Evolutionary conservation across 2,888 invertebrate genomes (phyloP).

Genomic region (Metellina segmentata): DNA sequence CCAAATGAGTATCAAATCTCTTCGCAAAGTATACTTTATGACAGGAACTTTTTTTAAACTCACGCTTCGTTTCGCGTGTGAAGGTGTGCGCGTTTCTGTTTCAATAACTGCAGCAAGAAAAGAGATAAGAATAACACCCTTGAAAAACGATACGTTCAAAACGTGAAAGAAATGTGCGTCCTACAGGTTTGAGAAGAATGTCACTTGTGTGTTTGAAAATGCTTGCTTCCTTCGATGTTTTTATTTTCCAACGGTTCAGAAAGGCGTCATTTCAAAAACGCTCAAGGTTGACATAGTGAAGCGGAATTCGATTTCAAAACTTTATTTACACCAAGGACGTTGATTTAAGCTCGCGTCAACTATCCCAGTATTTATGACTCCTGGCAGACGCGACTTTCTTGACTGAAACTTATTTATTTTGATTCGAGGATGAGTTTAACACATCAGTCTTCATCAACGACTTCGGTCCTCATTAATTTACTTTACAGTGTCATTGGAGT

Average conservation of each 20-base stretch:
- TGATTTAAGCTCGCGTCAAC: background rate
- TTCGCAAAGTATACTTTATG: conserved; percentile 20
- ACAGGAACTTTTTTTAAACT: background rate
- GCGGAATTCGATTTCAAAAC: conserved; percentile 30
- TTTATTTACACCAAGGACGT: background rate
- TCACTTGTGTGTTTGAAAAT: conserved; percentile 12
- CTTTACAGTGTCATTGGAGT: background rate
- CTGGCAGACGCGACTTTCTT: background rate
- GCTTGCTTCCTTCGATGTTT: background rate
- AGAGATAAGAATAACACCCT: conserved; percentile 13
- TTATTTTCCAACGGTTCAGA: background rate
- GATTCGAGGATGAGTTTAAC: background rate
- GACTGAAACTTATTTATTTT: background rate
- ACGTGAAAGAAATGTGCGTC: background rate
- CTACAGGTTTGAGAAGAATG: background rate
- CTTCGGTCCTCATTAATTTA: background rate
- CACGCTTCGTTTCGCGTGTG: conserved; percentile 32
- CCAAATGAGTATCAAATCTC: conserved; percentile 23
- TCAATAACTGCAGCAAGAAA: background rate
- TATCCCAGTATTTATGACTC: background rate
- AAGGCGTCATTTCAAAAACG: conserved; percentile 7
- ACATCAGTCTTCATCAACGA: background rate
- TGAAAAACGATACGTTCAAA: background rate
- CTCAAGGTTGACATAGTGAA: background rate
- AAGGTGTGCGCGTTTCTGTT: conserved; percentile 7